Conservation (phyloP, 2,888 invertebrate genomes). For the Phyllotreta cruciferae region DNA sequence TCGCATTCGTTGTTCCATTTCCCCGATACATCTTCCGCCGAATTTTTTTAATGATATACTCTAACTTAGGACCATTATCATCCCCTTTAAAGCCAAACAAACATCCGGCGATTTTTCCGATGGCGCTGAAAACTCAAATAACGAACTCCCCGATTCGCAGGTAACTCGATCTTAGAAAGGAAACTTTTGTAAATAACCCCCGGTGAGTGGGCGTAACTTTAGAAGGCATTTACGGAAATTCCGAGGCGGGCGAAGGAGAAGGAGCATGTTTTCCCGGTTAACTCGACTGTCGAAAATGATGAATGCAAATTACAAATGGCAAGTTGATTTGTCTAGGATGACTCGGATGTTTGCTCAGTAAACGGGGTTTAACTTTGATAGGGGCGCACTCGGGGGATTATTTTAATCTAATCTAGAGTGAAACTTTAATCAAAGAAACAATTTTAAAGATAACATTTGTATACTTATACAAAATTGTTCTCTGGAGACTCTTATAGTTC, state of each 20-base stretch:
- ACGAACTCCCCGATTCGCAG: slow-evolving; percentile 24
- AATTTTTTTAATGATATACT: no score
- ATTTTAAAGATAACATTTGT: background rate
- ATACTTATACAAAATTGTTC: background rate
- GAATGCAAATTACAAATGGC: slow-evolving; percentile 25
- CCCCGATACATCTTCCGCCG: no score
- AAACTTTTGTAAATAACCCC: slow-evolving; percentile 29
- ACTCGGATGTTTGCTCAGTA: slow-evolving; percentile 12
- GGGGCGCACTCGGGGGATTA: background rate
- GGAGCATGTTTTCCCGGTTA: no score
- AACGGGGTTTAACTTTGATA: slow-evolving; percentile 7
- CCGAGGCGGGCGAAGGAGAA: no score
- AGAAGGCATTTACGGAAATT: slow-evolving; percentile 24
- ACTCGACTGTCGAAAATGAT: slow-evolving; percentile 25
- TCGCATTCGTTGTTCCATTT: background rate
- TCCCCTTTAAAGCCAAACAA: slow-evolving; percentile 14
- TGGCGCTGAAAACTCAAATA: slow-evolving; percentile 22
- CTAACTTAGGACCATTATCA: slow-evolving; percentile 10
- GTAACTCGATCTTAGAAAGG: slow-evolving; percentile 26
- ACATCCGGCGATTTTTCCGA: slow-evolving; percentile 20
- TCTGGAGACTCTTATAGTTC: no score
- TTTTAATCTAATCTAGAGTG: background rate
- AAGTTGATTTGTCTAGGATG: slow-evolving; percentile 20
- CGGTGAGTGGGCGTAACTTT: slow-evolving; percentile 20
- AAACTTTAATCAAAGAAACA: background rate